Evolutionary conservation across 2,113 vertebrate genomes (phyloP).

Genomic region (Formicarius rufipectus): DNA sequence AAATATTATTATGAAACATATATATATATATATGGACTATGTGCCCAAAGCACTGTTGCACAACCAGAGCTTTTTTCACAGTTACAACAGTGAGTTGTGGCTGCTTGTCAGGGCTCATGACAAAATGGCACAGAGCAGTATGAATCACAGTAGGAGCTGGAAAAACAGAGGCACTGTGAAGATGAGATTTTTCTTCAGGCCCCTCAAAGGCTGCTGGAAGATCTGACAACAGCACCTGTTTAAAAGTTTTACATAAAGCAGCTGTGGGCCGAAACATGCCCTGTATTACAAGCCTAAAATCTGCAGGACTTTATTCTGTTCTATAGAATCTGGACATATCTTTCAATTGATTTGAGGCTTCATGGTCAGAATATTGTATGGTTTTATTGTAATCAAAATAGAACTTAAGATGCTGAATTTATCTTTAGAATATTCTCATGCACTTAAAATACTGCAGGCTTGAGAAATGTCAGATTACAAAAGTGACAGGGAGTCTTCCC

Average conservation of each 20-base stretch:
- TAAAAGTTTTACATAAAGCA: background rate
- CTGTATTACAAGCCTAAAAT: background rate
- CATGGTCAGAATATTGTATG: background rate
- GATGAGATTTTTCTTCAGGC: background rate
- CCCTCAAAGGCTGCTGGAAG: background rate
- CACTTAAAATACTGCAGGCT: background rate
- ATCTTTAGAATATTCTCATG: background rate
- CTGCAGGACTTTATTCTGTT: background rate
- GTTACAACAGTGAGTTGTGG: background rate
- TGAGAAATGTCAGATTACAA: background rate
- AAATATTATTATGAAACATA: background rate
- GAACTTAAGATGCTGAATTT: background rate
- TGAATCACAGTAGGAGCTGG: background rate
- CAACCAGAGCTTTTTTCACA: background rate
- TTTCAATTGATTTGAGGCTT: background rate
- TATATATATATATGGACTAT: background rate
- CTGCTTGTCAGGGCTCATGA: background rate
- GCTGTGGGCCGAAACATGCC: background rate
- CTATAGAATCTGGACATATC: background rate
- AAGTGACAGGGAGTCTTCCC: background rate
- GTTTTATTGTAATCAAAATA: background rate
- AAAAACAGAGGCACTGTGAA: background rate
- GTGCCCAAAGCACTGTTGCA: background rate
- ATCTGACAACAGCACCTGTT: background rate
- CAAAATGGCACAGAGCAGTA: background rate